Evolutionary conservation across 2,797 vertebrate genomes (phyloP), one percentile per base, ranked within the genome.

Genomic region (Cetoscarus ocellatus): DNA sequence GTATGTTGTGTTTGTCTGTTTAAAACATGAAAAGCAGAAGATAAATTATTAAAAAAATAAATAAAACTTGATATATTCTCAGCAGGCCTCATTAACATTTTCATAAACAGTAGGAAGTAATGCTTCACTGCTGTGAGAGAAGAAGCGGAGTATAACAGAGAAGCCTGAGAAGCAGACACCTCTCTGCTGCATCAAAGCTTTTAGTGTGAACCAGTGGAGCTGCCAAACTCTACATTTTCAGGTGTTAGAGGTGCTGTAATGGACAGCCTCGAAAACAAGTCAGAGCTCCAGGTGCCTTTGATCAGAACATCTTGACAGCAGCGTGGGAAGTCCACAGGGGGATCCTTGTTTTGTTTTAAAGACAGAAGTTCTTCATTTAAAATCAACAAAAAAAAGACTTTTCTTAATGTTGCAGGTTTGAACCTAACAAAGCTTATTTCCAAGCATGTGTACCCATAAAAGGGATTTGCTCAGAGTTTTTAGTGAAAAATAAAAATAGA

Each of bases 201-300:
- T 79, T 75, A 73, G 85, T 89, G 89, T 83, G 79, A 90, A 88
- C 72, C 43, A 62, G 77, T 36, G 5, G 12, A 88, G 88, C 85
- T 90, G 82, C 82, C 85, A 91, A 90, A 88, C 84, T 82, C 83
- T 67, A 83, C 82, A 90, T 92, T 81, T 86, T 87, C 80, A 92
- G 80, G 91, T 90, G 91, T 93, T 79, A 82, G 79, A 76, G 90
- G 66, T 67, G 80, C 87, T 88, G 69, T 90, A 91, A 94, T 77
- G 61, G 72, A 76, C 75, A 80, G 70, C 72, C 70, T 83, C 81
- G 12, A 83, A 85, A 83, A 88, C 89, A 88, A 79, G 71, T 66
- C 73, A 87, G 80, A 82, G 66, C 47, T 71, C 55, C 69, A 82
- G 63, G 77, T 79, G 77, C 70, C 88, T 91, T 93, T 92, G 88